These are phyloP conservation scores for Holacanthella duospinosa DNA, from an alignment of 2,888 invertebrate genomes.

Conservation along the genomic window DNA sequence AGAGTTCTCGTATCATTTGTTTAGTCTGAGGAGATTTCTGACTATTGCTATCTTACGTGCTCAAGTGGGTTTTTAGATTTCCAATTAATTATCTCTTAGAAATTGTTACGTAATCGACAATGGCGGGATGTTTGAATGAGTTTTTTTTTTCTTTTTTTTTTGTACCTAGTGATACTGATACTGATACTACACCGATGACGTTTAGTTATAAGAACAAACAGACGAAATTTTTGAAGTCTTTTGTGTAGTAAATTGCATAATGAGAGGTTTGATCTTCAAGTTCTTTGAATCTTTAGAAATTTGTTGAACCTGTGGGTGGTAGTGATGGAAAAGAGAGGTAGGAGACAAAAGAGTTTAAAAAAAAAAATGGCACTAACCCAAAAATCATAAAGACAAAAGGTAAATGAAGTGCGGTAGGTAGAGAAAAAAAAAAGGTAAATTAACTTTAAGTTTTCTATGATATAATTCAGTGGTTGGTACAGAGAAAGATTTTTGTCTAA, in stretches of 20 bases:
- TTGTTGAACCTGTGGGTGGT: not conserved
- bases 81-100: no score
- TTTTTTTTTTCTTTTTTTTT: no score
- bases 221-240: no score
- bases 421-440: not conserved
- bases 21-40: no score
- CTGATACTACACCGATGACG: no score
- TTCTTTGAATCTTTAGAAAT: not conserved
- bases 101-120: no score
- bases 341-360: not conserved
- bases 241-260: not conserved
- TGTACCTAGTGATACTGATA: no score
- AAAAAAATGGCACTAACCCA: conserved; percentile 3
- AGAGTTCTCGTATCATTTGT: no score
- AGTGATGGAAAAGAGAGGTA: not conserved
- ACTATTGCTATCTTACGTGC: no score
- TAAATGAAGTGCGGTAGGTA: conserved; percentile 1
- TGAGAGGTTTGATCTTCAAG: not conserved
- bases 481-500: not conserved
- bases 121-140: no score
- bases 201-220: no score
- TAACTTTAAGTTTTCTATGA: not conserved
- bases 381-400: not conserved
- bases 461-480: not conserved
- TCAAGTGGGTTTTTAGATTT: no score